phyloP scores from a whole-genome alignment of 2,113 vertebrate species.

The Etheostoma cragini region DNA sequence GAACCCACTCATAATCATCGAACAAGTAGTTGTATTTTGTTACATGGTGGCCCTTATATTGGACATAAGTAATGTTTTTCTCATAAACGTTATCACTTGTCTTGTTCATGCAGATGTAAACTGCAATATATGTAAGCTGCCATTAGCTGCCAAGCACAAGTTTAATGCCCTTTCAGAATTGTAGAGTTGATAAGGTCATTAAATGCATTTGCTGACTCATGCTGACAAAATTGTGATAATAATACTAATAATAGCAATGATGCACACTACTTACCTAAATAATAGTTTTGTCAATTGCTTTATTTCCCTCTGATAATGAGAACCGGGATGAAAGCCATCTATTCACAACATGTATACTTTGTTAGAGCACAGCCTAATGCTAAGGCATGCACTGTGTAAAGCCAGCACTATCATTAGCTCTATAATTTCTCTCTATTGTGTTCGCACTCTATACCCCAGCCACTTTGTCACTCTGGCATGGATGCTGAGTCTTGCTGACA shows the following conservation, averaged over 20 bases:
- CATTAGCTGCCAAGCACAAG: too few species aligned
- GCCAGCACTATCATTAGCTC: conserved; percentile 6
- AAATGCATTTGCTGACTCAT: too few species aligned
- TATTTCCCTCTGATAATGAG: too few species aligned
- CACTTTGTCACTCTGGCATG: conserved; percentile 2
- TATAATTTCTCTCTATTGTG: background rate
- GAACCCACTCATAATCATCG: background rate
- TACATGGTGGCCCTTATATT: background rate
- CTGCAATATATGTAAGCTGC: too few species aligned
- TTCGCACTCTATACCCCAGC: conserved; percentile 7
- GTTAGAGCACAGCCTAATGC: too few species aligned
- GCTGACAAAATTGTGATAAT: too few species aligned
- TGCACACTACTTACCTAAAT: too few species aligned
- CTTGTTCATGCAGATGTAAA: background rate
- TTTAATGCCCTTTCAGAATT: background rate
- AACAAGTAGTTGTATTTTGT: background rate
- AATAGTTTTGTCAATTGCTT: too few species aligned
- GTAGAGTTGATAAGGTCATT: too few species aligned
- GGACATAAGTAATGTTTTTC: background rate
- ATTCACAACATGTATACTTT: too few species aligned
- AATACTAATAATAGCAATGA: too few species aligned
- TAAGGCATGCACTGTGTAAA: background rate
- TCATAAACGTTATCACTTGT: background rate
- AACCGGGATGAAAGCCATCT: too few species aligned
- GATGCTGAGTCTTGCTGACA: conserved; percentile 29